Conservation (phyloP, 2,888 invertebrate species). For the Noctua comes region DNA sequence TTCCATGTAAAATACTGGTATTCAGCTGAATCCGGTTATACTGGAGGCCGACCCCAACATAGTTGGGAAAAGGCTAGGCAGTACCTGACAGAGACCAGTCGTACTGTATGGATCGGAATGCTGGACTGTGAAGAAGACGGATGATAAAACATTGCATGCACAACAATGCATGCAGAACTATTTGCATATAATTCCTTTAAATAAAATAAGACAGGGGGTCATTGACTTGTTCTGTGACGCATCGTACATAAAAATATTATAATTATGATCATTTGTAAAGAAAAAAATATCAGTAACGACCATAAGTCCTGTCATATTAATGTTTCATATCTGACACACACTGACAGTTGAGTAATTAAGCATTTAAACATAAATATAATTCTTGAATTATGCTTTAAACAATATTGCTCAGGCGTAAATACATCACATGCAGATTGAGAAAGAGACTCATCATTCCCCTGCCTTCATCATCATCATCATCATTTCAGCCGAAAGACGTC, state of each 20-base stretch:
- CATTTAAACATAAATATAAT: conserved; percentile 15
- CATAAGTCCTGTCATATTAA: conserved; percentile 25
- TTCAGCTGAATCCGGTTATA: no score
- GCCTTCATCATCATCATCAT: no score
- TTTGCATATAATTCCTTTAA: background rate
- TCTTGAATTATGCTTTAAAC: background rate
- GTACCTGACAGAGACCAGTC: no score
- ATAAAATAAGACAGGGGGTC: background rate
- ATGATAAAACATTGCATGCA: no score
- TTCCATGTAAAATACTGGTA: no score
- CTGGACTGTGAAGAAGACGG: no score
- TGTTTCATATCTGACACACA: conserved; percentile 6
- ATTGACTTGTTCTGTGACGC: background rate
- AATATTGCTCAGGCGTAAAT: background rate
- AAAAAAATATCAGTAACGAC: background rate
- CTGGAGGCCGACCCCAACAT: no score
- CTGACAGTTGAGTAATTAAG: conserved; percentile 27
- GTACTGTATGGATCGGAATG: no score
- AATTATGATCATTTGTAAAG: background rate
- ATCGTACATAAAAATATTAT: background rate
- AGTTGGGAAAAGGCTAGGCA: no score
- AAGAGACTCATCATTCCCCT: no score
- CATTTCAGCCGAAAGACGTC: no score
- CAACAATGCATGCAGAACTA: background rate
- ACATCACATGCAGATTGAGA: background rate